Conservation (phyloP, 2,113 vertebrate genomes). For the Probosciger aterrimus region DNA sequence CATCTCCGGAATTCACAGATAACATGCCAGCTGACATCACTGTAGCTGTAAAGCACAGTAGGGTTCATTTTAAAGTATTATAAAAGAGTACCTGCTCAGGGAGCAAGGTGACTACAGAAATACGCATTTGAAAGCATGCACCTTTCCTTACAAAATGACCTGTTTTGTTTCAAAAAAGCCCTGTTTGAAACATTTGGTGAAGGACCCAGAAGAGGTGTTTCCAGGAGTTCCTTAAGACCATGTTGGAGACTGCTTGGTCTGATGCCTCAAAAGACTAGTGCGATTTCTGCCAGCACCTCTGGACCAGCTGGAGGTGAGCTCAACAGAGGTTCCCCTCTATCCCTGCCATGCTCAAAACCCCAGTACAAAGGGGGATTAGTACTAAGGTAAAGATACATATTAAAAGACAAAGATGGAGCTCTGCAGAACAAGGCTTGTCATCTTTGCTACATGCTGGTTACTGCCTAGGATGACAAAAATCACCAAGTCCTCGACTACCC, state of each 20-base stretch:
- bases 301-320: not conserved
- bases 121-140: accelerated
- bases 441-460: not conserved
- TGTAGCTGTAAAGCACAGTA: not conserved
- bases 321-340: not conserved
- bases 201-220: not conserved
- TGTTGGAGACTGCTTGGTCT: not conserved
- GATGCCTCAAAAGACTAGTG: not conserved
- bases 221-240: not conserved
- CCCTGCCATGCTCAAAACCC: not conserved
- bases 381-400: not conserved
- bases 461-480: not conserved
- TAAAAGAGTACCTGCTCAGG: not conserved
- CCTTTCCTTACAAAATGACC: not conserved
- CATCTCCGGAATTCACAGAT: not conserved
- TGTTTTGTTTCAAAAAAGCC: not conserved
- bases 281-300: not conserved
- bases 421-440: not conserved
- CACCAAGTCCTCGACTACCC: not conserved
- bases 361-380: not conserved
- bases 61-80: not conserved
- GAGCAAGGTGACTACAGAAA: not conserved
- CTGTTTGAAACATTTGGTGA: not conserved
- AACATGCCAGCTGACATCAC: not conserved
- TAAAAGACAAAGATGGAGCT: not conserved